Evolutionary conservation across 2,113 vertebrate genomes (phyloP), one percentile per base, ranked within the genome.

Genomic region (Erinaceus europaeus): DNA sequence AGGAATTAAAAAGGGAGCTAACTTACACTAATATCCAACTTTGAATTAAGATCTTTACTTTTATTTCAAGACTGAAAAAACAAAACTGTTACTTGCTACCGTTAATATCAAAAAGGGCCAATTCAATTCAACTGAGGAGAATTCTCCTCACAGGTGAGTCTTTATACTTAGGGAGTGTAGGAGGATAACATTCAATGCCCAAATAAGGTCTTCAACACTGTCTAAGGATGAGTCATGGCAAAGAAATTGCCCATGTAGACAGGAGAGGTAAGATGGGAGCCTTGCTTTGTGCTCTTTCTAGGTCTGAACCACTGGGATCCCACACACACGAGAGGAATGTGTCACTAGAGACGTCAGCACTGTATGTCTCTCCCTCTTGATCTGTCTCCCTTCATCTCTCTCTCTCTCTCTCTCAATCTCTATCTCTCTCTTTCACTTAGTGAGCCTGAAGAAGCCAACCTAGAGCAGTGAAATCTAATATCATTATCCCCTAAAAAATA

Each of bases 11-110:
- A 75, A 53, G 65, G 4, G 10, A 34, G 7, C 21, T 57, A 44
- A 38, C 25, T 79, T n/a, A 90, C 88, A 94, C 46, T 74, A 91
- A 50, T 17, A 75, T 3, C 4, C 36, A 93, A 38, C 46, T 11
- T 36, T 82, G 38, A 65, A 13, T 17, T 80, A 83, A 67, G 15
- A 68, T 65, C 18, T 20, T 53, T 53, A 3, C 23, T 17, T 80
- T 64, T 80, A 62, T 65, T 55, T 88, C 11, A 55, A 44, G 7
- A 50, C 53, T 48, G 61, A 79, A 87, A 72, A 46, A 88, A 82
- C 2, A 81, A 87, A 65, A 42, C 3, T 86, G 15, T n/a, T n/a
- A 71, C 34, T 40, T 48, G 84, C 62, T 59, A 50, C 9, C 32
- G 21, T 62, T 17, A 76, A 50, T 12, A 83, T 17, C 34, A 84